Percentiles rank a stretch among this genome's conserved stretches.
phyloP scores from a whole-genome alignment of 2,797 vertebrate genomes.

The Sibirionetta formosa region DNA sequence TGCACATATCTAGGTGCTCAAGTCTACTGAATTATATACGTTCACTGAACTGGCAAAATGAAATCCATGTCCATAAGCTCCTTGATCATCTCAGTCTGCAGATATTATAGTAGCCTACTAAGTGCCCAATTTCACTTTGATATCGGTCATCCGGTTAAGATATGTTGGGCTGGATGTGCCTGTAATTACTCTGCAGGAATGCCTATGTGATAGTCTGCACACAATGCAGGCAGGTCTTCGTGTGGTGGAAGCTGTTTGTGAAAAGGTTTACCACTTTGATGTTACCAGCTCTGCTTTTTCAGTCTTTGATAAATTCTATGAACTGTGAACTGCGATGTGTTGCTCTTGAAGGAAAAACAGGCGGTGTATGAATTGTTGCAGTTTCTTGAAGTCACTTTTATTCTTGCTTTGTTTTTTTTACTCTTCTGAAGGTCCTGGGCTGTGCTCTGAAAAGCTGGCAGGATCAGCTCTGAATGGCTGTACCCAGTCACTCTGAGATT shows the following conservation, averaged over 20 bases:
- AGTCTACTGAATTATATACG: neutral
- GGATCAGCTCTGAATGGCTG: neutral
- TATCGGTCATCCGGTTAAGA: neutral
- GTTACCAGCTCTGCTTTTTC: neutral
- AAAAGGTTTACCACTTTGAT: neutral
- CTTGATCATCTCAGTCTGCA: neutral
- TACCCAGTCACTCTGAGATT: neutral
- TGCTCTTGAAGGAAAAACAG: neutral
- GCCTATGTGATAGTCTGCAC: neutral
- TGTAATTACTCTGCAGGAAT: neutral
- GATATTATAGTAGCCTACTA: neutral
- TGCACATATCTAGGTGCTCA: neutral
- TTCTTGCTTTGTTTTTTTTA: neutral
- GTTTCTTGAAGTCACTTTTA: neutral
- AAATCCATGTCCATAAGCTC: neutral
- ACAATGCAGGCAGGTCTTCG: neutral
- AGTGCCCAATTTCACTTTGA: neutral
- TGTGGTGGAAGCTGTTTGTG: neutral
- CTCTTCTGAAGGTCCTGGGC: neutral
- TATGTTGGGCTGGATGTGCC: fast-evolving
- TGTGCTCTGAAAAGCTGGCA: neutral
- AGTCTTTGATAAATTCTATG: neutral
- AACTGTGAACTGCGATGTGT: neutral
- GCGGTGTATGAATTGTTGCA: neutral
- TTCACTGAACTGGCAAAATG: neutral